Base-by-base conservation (phyloP, 2,888 invertebrate species). In the Melieria crassipennis region DNA sequence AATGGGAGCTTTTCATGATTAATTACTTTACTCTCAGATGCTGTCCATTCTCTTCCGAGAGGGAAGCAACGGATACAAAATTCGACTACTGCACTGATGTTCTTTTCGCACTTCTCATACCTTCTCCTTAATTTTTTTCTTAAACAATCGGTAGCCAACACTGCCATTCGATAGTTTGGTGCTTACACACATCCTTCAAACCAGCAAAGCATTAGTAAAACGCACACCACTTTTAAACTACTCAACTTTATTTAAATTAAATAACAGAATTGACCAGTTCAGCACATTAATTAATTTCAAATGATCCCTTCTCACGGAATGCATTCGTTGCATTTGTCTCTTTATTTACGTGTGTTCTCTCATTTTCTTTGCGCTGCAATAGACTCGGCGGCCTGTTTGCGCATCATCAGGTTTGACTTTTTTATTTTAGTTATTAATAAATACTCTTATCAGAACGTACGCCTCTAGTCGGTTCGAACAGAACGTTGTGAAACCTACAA, bases 121-220 rank as follows among this genome's bases (percentile, higher is more conserved):
- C 58, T 3, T 5, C 42, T 30, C 6, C 11, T 2, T 42, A 77
- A 75, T 77, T 75, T 77, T 42, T 16, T 69, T 47, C 57, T 63
- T 3, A 1, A 30, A 30, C 1, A 30, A 30, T 30, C 30, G 30
- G 3, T 30, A 30, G 30, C 30, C 30, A 30, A 30, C 30, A 30
- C 30, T 30, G 30, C 30, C 30, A 30, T 30, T 30, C 66, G 56
- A 13, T 10, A n/a, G 11, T 62, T 11, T 43, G 11, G 10, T 62
- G 45, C n/a, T 62, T 63, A 50, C 11, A 13, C 56, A 6, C 6
- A 16, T 10, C 11, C 9, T 79, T 73, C 75, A 74, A 72, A 67
- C 73, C 70, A 7, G 47, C 30, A n/a, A 58, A 58, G 10, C 43
- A 58, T 30, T 30, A 58, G 11, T 42, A 42, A 43, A 4, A 4